Conservation (phyloP, 1,140 invertebrate species). For the Halictus rubicundus region DNA sequence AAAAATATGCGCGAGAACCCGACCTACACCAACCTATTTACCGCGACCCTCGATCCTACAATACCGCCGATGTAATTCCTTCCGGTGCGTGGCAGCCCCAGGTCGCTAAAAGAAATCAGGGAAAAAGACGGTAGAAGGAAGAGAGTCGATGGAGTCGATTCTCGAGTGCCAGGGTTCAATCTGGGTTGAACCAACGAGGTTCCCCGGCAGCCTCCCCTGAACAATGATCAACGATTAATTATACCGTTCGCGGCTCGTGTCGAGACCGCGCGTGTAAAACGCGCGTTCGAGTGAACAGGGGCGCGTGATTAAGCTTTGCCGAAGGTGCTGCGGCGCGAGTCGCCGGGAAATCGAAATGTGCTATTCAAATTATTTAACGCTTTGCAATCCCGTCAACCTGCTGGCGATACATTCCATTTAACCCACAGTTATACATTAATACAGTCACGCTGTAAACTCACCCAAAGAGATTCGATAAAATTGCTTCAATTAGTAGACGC, state of each 20-base stretch:
- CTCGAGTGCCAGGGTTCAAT: constrained; percentile 20
- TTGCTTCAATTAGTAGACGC: too few relatives aligned
- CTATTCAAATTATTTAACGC: too few relatives aligned
- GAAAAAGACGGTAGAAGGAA: not conserved
- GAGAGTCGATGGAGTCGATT: constrained; percentile 21
- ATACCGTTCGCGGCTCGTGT: constrained; percentile 48
- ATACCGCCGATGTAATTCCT: constrained; percentile 38
- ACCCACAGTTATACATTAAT: too few relatives aligned
- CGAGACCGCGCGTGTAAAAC: constrained; percentile 33
- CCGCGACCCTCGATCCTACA: not conserved
- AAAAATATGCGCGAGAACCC: constrained; percentile 3
- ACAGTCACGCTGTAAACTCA: too few relatives aligned
- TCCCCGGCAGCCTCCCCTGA: constrained; percentile 24
- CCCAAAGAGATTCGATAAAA: too few relatives aligned
- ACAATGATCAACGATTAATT: constrained; percentile 62
- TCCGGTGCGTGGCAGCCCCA: constrained; percentile 5
- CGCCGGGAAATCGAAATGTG: too few relatives aligned
- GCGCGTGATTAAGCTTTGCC: constrained; percentile 7
- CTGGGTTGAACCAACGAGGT: not conserved
- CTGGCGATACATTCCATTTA: too few relatives aligned
- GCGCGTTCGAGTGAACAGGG: constrained; percentile 20
- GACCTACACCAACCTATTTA: constrained; percentile 23
- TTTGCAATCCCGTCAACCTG: too few relatives aligned
- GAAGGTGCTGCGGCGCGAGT: too few relatives aligned
- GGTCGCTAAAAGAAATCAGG: constrained; percentile 11